Evolutionary conservation across 2,888 invertebrate genomes (phyloP), one percentile per base, ranked within the genome.

Genomic region (Lepidochrysops patricia): DNA sequence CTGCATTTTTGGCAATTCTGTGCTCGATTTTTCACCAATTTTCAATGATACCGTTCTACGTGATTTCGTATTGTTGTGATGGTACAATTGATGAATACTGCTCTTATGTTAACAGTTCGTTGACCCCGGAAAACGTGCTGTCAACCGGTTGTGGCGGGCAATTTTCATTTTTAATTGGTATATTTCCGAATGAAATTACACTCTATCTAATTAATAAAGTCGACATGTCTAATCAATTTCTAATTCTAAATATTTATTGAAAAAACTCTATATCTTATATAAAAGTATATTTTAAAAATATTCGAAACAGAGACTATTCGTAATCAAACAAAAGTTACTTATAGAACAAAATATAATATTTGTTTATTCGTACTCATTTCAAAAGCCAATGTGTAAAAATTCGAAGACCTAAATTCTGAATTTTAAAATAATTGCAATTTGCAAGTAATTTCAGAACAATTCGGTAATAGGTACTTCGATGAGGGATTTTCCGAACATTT

Each of bases 61-160:
- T 15, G 25, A 26, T 27, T 50, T 34, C 15, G 58, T 52, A 19
- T 29, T 50, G 62, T 62, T 62, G 58, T 62, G 60, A 61, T 64
- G 62, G 59, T 57, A 58, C 37, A 57, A 49, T 62, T 34, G 26
- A 37, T 52, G 25, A 48, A 48, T 48, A 58, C 59, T 34, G 37
- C 57, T 58, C 56, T 67, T 68, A 68, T 73, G 80, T 78, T 74
- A 79, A 54, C 57, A 68, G 81, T 76, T 79, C 80, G 69, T 62
- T 76, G 79, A 84, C 84, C 84, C 83, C 78, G 83, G 84, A 83
- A 84, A 83, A 71, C 66, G 63, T 57, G 74, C 74, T 72, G 76
- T 74, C 75, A 77, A 75, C 77, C 73, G 72, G 74, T 64, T 61
- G 57, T 60, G 60, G 56, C 61, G 58, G 19, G 61, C 50, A 63